Evolutionary conservation across 1,140 invertebrate species (phyloP).

Genomic region (Drosophila micromelanica): DNA sequence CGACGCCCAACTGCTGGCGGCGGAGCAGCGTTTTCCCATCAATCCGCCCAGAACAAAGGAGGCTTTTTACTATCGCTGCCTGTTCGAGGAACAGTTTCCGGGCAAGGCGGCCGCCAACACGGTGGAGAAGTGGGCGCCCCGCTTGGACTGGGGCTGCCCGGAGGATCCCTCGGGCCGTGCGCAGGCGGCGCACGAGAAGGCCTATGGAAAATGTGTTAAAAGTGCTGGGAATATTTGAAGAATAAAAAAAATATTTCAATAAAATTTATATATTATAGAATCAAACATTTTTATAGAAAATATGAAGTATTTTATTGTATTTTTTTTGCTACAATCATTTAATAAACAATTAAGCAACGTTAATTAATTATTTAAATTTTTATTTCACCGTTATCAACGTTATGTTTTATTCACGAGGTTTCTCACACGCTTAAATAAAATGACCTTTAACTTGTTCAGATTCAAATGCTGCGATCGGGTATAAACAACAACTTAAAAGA

Average conservation of each 20-base stretch:
- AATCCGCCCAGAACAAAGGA: slow-evolving; percentile 92
- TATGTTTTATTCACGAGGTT: background rate
- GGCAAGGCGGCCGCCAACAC: slow-evolving; percentile 55
- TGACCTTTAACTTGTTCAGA: slow-evolving; percentile 14
- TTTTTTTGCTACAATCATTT: background rate
- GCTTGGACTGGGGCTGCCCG: slow-evolving; percentile 71
- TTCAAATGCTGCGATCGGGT: background rate
- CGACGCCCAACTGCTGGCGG: slow-evolving; percentile 86
- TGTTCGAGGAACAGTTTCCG: slow-evolving; percentile 68
- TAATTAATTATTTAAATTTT: background rate
- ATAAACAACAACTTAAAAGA: no score
- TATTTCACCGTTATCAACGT: background rate
- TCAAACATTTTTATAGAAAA: no score
- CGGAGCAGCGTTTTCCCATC: slow-evolving; percentile 87
- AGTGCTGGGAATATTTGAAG: background rate
- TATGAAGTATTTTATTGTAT: no score
- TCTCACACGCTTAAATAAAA: background rate
- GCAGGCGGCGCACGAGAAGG: slow-evolving; percentile 56
- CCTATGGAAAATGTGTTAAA: slow-evolving; percentile 46
- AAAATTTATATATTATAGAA: no score
- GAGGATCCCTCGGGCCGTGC: slow-evolving; percentile 72
- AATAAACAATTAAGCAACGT: background rate
- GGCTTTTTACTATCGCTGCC: slow-evolving; percentile 90
- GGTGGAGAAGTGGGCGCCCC: slow-evolving; percentile 71
- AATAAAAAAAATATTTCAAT: no score